Percentiles rank a stretch among this genome's conserved stretches.
Evolutionary conservation across 2,797 vertebrate species (phyloP).

Genomic region (Glossophaga mutica): DNA sequence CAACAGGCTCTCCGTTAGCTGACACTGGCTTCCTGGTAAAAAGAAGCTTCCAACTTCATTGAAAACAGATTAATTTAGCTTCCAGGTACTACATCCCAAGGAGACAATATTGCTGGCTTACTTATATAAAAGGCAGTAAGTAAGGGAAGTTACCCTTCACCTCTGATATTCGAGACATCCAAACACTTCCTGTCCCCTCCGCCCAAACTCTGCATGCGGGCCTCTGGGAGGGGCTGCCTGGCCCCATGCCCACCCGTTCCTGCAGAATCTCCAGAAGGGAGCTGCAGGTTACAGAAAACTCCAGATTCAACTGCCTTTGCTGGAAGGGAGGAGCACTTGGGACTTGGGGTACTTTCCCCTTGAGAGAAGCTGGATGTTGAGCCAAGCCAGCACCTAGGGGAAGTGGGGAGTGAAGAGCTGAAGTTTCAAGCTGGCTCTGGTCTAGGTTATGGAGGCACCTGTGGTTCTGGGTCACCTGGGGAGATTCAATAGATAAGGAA

Average conservation of each 20-base stretch:
- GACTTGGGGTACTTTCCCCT: not conserved
- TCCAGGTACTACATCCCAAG: slow-evolving; percentile 28
- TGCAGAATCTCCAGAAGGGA: not conserved
- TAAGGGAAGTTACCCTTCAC: not conserved
- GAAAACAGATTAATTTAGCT: slow-evolving; percentile 53
- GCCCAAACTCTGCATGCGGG: not conserved
- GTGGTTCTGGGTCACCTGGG: not conserved
- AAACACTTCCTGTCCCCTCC: not conserved
- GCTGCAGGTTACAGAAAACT: not conserved
- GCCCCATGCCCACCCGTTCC: not conserved
- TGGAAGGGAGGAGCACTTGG: not conserved
- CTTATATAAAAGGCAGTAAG: not conserved
- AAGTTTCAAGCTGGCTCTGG: not conserved
- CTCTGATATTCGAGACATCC: not conserved
- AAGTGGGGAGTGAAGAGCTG: not conserved
- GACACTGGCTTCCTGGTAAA: slow-evolving; percentile 16
- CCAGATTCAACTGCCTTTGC: not conserved
- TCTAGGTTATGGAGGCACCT: not conserved
- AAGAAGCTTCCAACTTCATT: not conserved
- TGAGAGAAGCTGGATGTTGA: not conserved
- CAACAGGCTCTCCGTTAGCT: not conserved
- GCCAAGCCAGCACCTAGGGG: too few relatives aligned
- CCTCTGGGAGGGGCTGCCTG: not conserved
- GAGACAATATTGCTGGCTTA: not conserved
- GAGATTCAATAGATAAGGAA: not conserved